These are phyloP conservation scores for Procambarus clarkii DNA, from an alignment of 1,140 invertebrate genomes.

Conservation along the genomic window DNA sequence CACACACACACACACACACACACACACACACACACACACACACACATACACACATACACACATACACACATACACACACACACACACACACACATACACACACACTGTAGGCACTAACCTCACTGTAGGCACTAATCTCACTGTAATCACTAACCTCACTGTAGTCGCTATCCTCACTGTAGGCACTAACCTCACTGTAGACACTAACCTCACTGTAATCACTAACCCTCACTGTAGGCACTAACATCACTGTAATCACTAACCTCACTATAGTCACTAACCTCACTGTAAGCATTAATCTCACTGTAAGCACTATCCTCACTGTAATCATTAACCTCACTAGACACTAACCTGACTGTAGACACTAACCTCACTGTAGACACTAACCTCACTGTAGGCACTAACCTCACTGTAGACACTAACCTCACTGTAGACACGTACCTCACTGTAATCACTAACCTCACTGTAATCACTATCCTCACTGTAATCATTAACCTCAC, in stretches of 20 bases:
- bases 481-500: no score
- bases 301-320: not conserved
- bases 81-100: not conserved
- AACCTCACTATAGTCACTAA: not conserved
- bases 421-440: no score
- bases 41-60: not conserved
- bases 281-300: not conserved
- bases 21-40: not conserved
- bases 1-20: not conserved
- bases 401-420: not conserved
- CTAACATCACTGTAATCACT: no score
- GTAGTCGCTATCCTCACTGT: not conserved
- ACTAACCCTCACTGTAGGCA: not conserved
- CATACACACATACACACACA: not conserved
- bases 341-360: no score
- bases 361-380: no score
- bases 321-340: no score
- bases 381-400: no score
- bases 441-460: no score
- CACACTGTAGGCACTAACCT: not conserved
- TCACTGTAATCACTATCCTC: no score
- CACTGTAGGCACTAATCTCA: not conserved
- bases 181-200: not conserved
- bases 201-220: not conserved
- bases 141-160: no score